These are phyloP conservation scores for Hyles euphorbiae DNA, from an alignment of 1,140 invertebrate species.

Conservation along the genomic window DNA sequence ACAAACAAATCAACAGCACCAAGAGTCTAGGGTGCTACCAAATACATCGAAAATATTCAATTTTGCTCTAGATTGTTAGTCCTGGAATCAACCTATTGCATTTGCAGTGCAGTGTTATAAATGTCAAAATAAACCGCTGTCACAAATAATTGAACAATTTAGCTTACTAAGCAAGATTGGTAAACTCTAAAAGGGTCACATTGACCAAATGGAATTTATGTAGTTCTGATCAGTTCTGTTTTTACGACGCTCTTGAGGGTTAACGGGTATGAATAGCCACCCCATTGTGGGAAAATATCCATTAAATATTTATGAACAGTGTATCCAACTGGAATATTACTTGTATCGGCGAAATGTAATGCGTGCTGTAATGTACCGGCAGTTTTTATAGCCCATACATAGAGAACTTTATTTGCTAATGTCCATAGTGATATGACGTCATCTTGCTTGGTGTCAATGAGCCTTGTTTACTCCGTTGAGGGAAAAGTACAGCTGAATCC, in stretches of 20 bases:
- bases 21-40: no score
- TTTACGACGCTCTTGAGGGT: slow-evolving; percentile 62
- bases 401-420: slow-evolving; percentile 17
- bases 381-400: slow-evolving; percentile 26
- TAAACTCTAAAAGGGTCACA: slow-evolving; percentile 15
- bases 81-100: no score
- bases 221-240: slow-evolving; percentile 59
- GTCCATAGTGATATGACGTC: slow-evolving; percentile 7
- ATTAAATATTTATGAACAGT: slow-evolving; percentile 71
- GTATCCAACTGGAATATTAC: slow-evolving; percentile 42
- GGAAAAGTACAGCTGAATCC: no score
- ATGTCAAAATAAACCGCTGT: no score
- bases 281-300: slow-evolving; percentile 72
- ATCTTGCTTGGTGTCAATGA: no score
- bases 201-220: slow-evolving; percentile 48
- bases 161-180: slow-evolving; percentile 45
- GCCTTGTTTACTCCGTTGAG: no score
- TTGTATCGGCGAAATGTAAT: slow-evolving; percentile 45
- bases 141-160: slow-evolving; percentile 20
- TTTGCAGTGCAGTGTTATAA: no score
- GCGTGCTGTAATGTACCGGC: slow-evolving; percentile 36
- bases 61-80: no score
- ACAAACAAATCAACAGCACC: no score
- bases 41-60: no score
- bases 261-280: slow-evolving; percentile 66